Base-by-base conservation (phyloP, 92 coral and sea anemone genomes). In the Plumapathes pennacea region DNA sequence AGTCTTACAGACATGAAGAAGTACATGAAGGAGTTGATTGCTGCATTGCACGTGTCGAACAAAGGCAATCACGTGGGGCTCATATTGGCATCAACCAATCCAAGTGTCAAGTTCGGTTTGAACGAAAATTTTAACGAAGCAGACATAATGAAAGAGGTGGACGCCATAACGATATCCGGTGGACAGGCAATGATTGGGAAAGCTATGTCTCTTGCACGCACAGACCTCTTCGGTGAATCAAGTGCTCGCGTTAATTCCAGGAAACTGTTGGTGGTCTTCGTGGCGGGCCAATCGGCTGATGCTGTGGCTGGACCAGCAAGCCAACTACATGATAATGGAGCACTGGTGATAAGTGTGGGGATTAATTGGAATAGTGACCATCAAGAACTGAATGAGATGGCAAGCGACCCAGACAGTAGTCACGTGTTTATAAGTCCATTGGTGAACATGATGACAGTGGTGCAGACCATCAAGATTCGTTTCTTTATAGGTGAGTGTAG, bases 331-430 rank as follows among this genome's bases (percentile, higher is more conserved):
- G 91, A 84, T 54, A 60, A 72, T 21, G 97, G 96, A 4, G 95
- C 70, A 32, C 72, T 70, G 10, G 45, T 91, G 13, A 65, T 57
- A 4, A 64, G 71, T 33, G 62, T 91, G 25, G 96, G 96, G 4
- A 48, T 91, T 6, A 96, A 96, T 4, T 24, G 44, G 43, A n/a
- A 44, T 18, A 63, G 22, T 40, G 60, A 70, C 48, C 11, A 20
- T 13, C 27, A 21, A 22, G 74, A 91, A 42, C 79, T 91, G 44
- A 55, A 51, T 24, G 78, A 74, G 10, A 88, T 91, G 52, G 96
- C 96, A 23, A 88, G 91, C 1, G 90, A 87, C 45, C 95, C 95
- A 34, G 97, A 91, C 36, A 58, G 78, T 1, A 74, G 72, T 29
- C 95, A 91, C 50, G 61, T 87, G 38, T 46, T 87, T 28, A 60